These are phyloP conservation scores for Araneus ventricosus DNA, from an alignment of 1,140 invertebrate species.

Conservation along the genomic window DNA sequence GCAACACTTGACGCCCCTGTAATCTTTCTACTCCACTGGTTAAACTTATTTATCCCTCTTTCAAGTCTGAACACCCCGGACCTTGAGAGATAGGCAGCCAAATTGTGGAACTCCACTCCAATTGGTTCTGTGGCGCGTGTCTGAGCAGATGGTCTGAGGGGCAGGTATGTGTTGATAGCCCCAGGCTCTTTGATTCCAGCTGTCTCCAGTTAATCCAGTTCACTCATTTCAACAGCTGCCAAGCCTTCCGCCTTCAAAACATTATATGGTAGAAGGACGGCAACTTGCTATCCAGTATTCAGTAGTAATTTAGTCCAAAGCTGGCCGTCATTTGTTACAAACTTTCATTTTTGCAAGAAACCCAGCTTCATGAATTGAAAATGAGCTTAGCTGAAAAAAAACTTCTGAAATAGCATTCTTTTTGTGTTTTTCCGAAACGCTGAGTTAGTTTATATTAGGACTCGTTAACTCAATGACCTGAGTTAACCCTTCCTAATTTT, in stretches of 20 bases:
- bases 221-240: slow-evolving; percentile 71
- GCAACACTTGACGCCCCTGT: neutral
- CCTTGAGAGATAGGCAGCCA: slow-evolving; percentile 40
- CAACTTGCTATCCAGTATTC: slow-evolving; percentile 29
- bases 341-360: slow-evolving; percentile 17
- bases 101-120: slow-evolving; percentile 49
- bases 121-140: slow-evolving; percentile 61
- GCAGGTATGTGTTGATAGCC: slow-evolving; percentile 66
- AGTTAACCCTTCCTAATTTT: neutral
- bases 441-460: neutral
- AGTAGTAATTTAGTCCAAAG: slow-evolving; percentile 1
- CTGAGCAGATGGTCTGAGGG: slow-evolving; percentile 69
- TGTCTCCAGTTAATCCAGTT: slow-evolving; percentile 71
- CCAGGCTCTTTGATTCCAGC: slow-evolving; percentile 61
- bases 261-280: slow-evolving; percentile 4
- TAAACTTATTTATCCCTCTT: neutral
- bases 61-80: slow-evolving; percentile 1
- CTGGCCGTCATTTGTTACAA: slow-evolving; percentile 7
- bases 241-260: slow-evolving; percentile 63
- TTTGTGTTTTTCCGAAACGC: neutral
- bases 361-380: neutral
- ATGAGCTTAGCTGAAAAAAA: neutral
- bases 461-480: neutral
- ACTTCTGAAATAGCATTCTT: neutral
- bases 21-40: neutral